phyloP scores from a whole-genome alignment of 2,113 vertebrate species.

The Gobiocypris rarus region DNA sequence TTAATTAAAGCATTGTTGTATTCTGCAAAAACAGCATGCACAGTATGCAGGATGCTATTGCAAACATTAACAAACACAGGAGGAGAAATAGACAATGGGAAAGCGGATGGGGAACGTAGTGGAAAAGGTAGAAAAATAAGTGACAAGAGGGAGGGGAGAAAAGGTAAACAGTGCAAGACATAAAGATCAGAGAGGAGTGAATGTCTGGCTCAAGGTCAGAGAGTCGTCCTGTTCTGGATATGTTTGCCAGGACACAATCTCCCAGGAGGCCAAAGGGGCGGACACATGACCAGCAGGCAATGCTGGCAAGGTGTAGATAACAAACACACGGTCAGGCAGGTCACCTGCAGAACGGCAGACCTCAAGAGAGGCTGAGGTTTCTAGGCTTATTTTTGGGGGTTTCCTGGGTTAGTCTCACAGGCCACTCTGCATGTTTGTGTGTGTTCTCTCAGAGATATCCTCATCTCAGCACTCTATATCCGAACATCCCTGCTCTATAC shows the following conservation, averaged over 20 bases:
- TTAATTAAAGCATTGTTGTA: too few species aligned
- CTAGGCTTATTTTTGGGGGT: not conserved
- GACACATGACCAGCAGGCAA: conserved; percentile 36
- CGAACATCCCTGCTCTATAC: not conserved
- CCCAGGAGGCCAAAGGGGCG: conserved; percentile 54
- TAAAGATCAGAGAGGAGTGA: conserved; percentile 1
- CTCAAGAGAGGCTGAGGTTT: conserved; percentile 1
- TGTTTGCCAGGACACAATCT: conserved; percentile 61
- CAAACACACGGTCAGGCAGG: conserved; percentile 22
- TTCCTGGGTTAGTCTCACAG: not conserved
- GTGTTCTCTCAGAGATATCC: conserved; percentile 7
- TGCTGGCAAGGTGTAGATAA: conserved; percentile 46
- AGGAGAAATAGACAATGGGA: not conserved
- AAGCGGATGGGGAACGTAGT: too few species aligned
- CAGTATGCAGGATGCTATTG: not conserved
- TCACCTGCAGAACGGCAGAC: conserved; percentile 8
- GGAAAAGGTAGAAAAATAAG: not conserved
- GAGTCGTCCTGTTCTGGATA: conserved; percentile 46
- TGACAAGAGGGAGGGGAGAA: not conserved
- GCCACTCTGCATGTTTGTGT: not conserved
- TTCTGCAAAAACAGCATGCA: not conserved
- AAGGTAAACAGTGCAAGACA: not conserved
- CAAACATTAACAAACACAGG: not conserved
- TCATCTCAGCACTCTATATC: not conserved
- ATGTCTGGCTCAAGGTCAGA: conserved; percentile 21